These are phyloP conservation scores for Pachydiplax longipennis DNA, from an alignment of 2,888 invertebrate species.

Conservation along the genomic window DNA sequence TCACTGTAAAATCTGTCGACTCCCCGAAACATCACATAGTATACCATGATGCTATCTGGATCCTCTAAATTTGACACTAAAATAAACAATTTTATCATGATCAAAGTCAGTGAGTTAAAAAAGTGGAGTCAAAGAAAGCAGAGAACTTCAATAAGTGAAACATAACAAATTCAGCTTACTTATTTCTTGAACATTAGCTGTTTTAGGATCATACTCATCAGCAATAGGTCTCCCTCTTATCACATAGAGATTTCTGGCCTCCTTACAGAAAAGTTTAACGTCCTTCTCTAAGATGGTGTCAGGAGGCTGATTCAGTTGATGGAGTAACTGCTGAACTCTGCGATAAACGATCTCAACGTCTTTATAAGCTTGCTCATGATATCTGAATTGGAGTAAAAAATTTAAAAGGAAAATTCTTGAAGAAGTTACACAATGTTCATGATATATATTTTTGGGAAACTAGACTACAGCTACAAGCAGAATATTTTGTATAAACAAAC, in stretches of 20 bases:
- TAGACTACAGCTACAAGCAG: too few species aligned
- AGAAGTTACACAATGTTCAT: too few species aligned
- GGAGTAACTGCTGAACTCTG: slow-evolving; percentile 80
- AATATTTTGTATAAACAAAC: too few species aligned
- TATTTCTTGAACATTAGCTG: slow-evolving; percentile 66
- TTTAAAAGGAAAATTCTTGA: too few species aligned
- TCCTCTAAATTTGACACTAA: slow-evolving; percentile 77
- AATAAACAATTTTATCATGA: slow-evolving; percentile 53
- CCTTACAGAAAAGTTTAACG: slow-evolving; percentile 87
- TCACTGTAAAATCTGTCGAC: slow-evolving; percentile 88
- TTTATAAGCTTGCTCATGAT: slow-evolving; percentile 80
- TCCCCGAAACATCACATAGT: slow-evolving; percentile 90
- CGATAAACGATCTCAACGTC: slow-evolving; percentile 84
- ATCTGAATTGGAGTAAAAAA: slow-evolving; percentile 59
- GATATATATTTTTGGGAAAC: too few species aligned
- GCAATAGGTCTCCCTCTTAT: slow-evolving; percentile 77
- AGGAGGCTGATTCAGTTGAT: slow-evolving; percentile 77
- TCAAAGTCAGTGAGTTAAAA: neutral
- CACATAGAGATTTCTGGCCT: slow-evolving; percentile 81
- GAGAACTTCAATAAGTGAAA: neutral
- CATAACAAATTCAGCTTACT: slow-evolving; percentile 56
- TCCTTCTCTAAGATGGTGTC: slow-evolving; percentile 79
- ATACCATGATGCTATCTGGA: slow-evolving; percentile 85
- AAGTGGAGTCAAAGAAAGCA: neutral
- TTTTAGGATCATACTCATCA: slow-evolving; percentile 77